Evolutionary conservation across 2,797 vertebrate genomes (phyloP), one percentile per base, ranked within the genome.

Genomic region (Rhynchonycteris naso): DNA sequence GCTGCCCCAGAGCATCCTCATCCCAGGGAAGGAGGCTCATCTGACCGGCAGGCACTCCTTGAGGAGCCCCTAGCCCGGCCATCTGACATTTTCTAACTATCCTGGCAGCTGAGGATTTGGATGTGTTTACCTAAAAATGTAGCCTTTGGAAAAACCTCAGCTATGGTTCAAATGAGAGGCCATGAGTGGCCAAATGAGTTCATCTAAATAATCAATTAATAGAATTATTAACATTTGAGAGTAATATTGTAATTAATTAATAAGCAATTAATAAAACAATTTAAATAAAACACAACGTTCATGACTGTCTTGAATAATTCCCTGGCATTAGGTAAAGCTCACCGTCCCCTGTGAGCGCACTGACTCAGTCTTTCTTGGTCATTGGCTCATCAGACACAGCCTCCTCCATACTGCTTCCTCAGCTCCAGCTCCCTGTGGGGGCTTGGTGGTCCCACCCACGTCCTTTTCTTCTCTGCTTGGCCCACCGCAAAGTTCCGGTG

Each of bases 381-480:
- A 4, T 30, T 19, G 84, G 68, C 2, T 68, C 12, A 2, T 16
- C 28, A 2, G 12, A 15, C 56, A 14, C 47, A 12, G 47, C 5
- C 3, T 22, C 61, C 71, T 43, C 69, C 24, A 0, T 2, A 18
- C 21, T 2, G 24, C 26, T 4, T 21, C n/a, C 30, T 21, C 15
- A 15, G 7, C 79, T 50, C 78, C n/a, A 4, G 24, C 63, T 12
- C 18, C 1, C 9, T 2, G 4, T 7, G 24, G 6, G 58, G 74
- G 24, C 4, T 28, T 47, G 56, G 22, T 9, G 3, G 72, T 43
- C 2, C 4, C 26, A 1, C 4, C 18, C 12, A n/a, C 1, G 11
- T 1, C 52, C 56, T 61, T n/a, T 15, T 15, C 58, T 58, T 18
- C 5, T 33, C 33, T 43, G 21, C 38, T 52, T 33, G 22, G 68